Evolutionary conservation across 2,113 vertebrate genomes (phyloP), one percentile per base, ranked within the genome.

Genomic region (Bothrops jararaca): DNA sequence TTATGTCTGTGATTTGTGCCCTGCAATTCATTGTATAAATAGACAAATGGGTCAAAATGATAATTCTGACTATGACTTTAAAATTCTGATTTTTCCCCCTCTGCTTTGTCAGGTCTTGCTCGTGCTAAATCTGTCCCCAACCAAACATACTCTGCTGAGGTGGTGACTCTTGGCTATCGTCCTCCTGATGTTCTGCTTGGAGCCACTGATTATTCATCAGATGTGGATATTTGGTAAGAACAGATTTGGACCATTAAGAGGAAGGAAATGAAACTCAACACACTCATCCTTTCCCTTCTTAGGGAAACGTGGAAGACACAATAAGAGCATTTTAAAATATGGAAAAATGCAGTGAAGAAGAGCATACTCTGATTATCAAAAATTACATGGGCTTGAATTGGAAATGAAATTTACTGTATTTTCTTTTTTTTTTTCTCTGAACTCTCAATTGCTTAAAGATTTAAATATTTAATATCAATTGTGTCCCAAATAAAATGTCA

Each of bases 111-210:
- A 98, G 98, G 98, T 95, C 98, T 99, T 95, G 98, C 98, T 91
- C 89, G 96, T 85, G 98, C 98, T 91, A 98, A 98, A 95, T 98
- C 98, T 52, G 97, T 99, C 92, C 98, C 98, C 80, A 98, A 98
- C 92, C 98, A 98, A 94, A 98, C 97, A 2, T 99, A 98, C 93
- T 99, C 98, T 26, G 98, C 98, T 3, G 98, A 99, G 96, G 98
- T 98, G 91, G 98, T 98, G 94, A 98, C 98, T 0, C 97, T 99
- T 91, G 98, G 98, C 98, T 99, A 99, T 95, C 96, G 97, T 11
- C 98, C 98, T 89, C 98, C 98, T 6, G 98, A 99, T 74, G 98
- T 98, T 11, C 95, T 99, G 88, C 97, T 99, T 92, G 99, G 98
- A 88, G 98, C 98, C 95, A 99, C 98, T 23, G 97, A 98, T 92